Evolutionary conservation across 2,113 vertebrate species (phyloP).

Genomic region (Thryonomys swinderianus): DNA sequence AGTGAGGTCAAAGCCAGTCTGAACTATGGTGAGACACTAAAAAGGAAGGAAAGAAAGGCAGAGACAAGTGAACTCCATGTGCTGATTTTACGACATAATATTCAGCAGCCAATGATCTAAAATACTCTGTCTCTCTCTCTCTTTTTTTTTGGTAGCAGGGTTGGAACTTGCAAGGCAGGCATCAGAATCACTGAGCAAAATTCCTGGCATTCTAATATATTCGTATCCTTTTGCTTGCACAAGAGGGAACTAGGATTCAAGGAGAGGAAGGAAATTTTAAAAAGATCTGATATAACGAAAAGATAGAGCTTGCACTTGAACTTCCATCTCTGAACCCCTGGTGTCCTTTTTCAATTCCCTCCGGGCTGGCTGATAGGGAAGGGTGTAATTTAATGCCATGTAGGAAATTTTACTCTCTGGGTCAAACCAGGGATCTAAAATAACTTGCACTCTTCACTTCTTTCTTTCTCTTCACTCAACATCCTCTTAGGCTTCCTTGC

Average conservation of each 20-base stretch:
- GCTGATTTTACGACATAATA: neutral
- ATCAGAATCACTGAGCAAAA: no score
- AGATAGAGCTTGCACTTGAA: neutral
- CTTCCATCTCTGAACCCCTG: neutral
- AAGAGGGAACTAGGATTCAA: neutral
- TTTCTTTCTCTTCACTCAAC: neutral
- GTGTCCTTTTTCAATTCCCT: neutral
- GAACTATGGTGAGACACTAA: neutral
- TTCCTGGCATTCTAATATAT: neutral
- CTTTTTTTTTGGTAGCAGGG: no score
- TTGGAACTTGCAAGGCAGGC: no score
- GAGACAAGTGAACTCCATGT: neutral
- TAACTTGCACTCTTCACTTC: neutral
- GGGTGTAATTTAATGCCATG: neutral
- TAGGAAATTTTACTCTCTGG: neutral
- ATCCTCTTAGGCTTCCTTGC: neutral
- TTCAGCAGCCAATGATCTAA: neutral
- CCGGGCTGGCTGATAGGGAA: neutral
- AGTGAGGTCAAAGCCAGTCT: neutral
- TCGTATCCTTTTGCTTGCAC: neutral
- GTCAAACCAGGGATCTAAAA: neutral
- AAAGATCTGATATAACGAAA: constrained; percentile 17
- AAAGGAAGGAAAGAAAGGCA: neutral
- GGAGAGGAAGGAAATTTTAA: neutral
- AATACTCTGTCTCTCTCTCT: neutral